Base-by-base conservation (phyloP, 1,140 invertebrate species). In the Caerostris darwini region DNA sequence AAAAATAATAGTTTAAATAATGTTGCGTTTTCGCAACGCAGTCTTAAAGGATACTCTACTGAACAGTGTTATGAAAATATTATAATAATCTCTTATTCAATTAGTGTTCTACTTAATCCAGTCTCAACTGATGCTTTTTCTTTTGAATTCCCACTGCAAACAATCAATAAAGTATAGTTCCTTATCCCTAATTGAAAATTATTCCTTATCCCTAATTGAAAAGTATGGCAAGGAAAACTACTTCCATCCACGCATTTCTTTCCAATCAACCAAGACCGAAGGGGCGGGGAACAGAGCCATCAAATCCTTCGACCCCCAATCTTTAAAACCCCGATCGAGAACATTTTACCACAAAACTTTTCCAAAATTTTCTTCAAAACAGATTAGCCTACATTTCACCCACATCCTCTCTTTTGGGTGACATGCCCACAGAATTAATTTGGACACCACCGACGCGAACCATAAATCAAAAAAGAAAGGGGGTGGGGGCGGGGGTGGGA, bases 401-500 rank as follows among this genome's bases (percentile, higher is more conserved):
- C 67, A 14, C 19, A 34, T 87, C 85, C 19, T 54, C 58, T 64
- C 85, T 14, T 34, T 87, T 50, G 14, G 17, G 69, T 77, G 12
- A 50, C 58, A 50, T 87, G 58, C 7, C 50, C 64, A 17, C 61
- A 57, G 67, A 90, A 90, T 90, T 71, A 90, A 90, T 90, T 90
- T 50, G 58, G 14, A 90, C 61, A 19, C 88, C 58, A 54, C 5
- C 53, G n/a, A 71, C 50, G 12, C 82, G 82, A 8, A 10, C 59
- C 88, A 90, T 90, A 90, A 90, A 90, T 90, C 88, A 91, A 81
- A 91, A 91, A 82, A 85, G 54, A n/a, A 67, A 10, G 82, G 19
- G 57, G 67, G n/a, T 53, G n/a, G n/a, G n/a, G n/a, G n/a, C n/a
- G n/a, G n/a, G n/a, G n/a, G n/a, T n/a, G n/a, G n/a, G n/a, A n/a